Evolutionary conservation across 2,888 invertebrate genomes (phyloP).

Genomic region (Fragum sueziense): DNA sequence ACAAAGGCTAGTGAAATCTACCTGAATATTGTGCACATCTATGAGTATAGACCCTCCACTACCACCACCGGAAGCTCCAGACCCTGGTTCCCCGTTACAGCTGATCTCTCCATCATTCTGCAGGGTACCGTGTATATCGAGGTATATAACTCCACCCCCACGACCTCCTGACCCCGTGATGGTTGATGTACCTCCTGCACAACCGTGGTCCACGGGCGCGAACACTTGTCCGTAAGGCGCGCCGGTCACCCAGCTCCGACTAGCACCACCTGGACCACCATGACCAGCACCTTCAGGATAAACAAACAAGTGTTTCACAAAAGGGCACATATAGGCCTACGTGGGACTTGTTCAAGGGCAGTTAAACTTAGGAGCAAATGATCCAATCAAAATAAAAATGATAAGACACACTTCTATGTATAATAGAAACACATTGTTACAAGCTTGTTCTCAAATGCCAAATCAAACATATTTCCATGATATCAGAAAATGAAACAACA

Average conservation of each 20-base stretch:
- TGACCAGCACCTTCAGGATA: constrained; percentile 77
- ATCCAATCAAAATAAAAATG: too few species aligned
- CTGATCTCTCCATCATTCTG: constrained; percentile 72
- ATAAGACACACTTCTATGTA: too few species aligned
- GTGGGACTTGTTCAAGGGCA: too few species aligned
- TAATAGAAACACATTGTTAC: too few species aligned
- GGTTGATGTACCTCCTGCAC: constrained; percentile 63
- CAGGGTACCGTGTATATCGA: constrained; percentile 62
- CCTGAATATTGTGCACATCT: constrained; percentile 51
- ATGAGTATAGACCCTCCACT: constrained; percentile 71
- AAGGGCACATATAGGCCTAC: too few species aligned
- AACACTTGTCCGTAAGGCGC: constrained; percentile 66
- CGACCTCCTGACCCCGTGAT: constrained; percentile 56
- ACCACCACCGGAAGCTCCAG: constrained; percentile 66
- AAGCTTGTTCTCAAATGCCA: too few species aligned
- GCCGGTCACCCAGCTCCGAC: constrained; percentile 59
- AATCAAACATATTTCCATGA: too few species aligned
- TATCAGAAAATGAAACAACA: too few species aligned
- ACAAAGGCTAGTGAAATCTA: neutral
- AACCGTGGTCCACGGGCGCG: constrained; percentile 66
- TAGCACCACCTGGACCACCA: constrained; percentile 68
- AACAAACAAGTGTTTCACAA: too few species aligned
- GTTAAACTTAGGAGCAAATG: too few species aligned
- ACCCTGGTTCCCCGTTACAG: constrained; percentile 65
- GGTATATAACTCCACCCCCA: constrained; percentile 68